Evolutionary conservation across 2,113 vertebrate genomes (phyloP).

Genomic region (Danio rerio): DNA sequence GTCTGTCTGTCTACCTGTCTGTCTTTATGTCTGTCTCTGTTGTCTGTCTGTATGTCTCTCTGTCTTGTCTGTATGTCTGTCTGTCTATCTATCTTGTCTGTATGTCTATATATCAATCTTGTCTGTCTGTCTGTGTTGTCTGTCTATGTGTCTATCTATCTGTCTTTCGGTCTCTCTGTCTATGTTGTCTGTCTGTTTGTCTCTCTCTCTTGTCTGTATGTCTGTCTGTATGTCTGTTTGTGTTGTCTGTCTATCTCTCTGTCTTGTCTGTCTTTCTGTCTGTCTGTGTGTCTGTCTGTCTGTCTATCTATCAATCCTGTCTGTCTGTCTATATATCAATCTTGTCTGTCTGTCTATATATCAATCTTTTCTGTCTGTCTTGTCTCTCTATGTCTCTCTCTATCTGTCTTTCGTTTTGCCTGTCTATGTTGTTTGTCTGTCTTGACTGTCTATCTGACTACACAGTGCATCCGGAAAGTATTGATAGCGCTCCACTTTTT

Average conservation of each 20-base stretch:
- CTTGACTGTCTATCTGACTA: no score
- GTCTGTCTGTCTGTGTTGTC: no score
- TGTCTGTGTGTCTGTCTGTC: no score
- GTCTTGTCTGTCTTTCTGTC: no score
- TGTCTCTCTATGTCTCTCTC: neutral
- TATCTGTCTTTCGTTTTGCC: constrained; percentile 3
- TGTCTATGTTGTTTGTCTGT: no score
- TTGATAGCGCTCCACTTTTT: no score
- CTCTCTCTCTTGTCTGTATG: neutral
- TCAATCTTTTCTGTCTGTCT: neutral
- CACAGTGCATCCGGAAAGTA: no score
- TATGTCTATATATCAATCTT: no score
- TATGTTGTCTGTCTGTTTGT: neutral
- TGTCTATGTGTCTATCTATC: neutral
- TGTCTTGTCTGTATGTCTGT: constrained; percentile 54
- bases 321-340: neutral
- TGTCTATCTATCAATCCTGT: neutral
- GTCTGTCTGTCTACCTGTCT: no score
- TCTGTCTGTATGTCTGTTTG: neutral
- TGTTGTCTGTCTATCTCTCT: neutral
- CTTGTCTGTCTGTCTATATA: neutral
- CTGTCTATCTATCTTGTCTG: constrained; percentile 29
- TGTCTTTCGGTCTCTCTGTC: neutral
- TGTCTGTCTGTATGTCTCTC: no score
- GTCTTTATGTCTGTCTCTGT: no score